Conservation (phyloP, 2,888 invertebrate species). For the Yponomeuta sedellus region DNA sequence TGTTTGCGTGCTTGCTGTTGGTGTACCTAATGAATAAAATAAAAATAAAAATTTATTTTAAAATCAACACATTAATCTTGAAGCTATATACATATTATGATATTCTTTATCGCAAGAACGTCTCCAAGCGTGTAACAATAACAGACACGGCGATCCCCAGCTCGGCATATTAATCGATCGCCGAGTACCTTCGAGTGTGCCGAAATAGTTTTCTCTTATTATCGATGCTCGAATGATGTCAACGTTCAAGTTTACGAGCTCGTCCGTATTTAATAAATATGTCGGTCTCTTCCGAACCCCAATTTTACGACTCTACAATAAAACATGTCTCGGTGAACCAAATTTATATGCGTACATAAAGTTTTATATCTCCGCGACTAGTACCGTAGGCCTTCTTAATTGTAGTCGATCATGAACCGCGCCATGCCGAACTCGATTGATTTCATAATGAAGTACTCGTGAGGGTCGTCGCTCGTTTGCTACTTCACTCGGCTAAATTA, state of each 20-base stretch:
- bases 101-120: too few species aligned
- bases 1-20: too few species aligned
- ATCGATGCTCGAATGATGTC: slow-evolving; percentile 66
- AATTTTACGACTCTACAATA: slow-evolving; percentile 73
- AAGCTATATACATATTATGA: too few species aligned
- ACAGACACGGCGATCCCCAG: background rate
- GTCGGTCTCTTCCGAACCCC: slow-evolving; percentile 71
- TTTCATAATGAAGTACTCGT: slow-evolving; percentile 24
- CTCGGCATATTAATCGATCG: slow-evolving; percentile 23
- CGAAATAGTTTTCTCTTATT: slow-evolving; percentile 61
- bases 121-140: background rate
- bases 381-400: slow-evolving; percentile 69
- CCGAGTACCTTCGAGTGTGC: slow-evolving; percentile 28
- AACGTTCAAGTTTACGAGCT: slow-evolving; percentile 69
- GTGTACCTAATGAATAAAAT: too few species aligned
- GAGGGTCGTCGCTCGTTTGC: background rate
- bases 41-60: too few species aligned
- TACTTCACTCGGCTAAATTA: background rate
- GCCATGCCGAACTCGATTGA: slow-evolving; percentile 35
- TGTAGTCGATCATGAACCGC: slow-evolving; percentile 69
- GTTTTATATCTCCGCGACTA: slow-evolving; percentile 72
- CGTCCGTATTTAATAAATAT: slow-evolving; percentile 76
- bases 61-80: too few species aligned
- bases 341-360: slow-evolving; percentile 76
- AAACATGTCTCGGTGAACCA: slow-evolving; percentile 74